A percentile compares a stretch with the other conserved stretches of the same genome.
These are phyloP conservation scores for Acropora yongei DNA, from an alignment of 64 coral and sea anemone species.

Conservation along the genomic window DNA sequence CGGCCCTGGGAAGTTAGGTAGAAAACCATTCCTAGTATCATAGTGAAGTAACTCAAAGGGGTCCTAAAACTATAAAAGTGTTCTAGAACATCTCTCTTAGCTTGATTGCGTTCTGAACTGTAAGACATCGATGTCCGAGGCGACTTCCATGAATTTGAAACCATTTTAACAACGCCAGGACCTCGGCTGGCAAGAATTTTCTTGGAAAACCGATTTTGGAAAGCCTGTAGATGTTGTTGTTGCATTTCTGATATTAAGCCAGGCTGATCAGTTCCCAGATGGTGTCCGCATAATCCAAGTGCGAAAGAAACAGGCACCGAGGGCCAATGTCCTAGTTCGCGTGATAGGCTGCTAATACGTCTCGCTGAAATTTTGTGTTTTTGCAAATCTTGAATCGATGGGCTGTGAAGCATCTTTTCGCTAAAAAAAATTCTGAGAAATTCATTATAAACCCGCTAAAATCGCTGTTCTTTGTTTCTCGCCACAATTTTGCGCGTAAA, in stretches of 20 bases:
- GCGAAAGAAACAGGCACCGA: slow-evolving; percentile 22
- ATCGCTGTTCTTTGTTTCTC: too few relatives aligned
- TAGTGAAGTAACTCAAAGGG: neutral
- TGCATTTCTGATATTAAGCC: slow-evolving; percentile 39
- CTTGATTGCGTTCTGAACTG: too few relatives aligned
- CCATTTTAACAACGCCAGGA: slow-evolving; percentile 22
- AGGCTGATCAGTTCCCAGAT: slow-evolving; percentile 43
- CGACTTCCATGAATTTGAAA: slow-evolving; percentile 9
- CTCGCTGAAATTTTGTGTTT: slow-evolving; percentile 50
- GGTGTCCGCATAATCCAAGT: slow-evolving; percentile 35
- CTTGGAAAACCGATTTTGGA: slow-evolving; percentile 7
- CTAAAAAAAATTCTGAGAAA: too few relatives aligned
- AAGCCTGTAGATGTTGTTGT: slow-evolving; percentile 18
- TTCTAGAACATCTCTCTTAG: too few relatives aligned
- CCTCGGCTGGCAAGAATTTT: slow-evolving; percentile 27
- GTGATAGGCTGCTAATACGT: neutral
- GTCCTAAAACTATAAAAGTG: too few relatives aligned
- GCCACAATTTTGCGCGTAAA: too few relatives aligned
- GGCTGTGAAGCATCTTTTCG: too few relatives aligned
- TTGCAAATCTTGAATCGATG: neutral
- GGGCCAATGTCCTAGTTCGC: slow-evolving; percentile 18
- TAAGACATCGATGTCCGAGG: slow-evolving; percentile 45
- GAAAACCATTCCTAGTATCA: too few relatives aligned
- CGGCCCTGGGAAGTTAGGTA: too few relatives aligned
- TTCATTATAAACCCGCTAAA: too few relatives aligned